These are phyloP conservation scores for Drosophila buzzatii DNA, from an alignment of 2,888 invertebrate genomes.

Conservation along the genomic window DNA sequence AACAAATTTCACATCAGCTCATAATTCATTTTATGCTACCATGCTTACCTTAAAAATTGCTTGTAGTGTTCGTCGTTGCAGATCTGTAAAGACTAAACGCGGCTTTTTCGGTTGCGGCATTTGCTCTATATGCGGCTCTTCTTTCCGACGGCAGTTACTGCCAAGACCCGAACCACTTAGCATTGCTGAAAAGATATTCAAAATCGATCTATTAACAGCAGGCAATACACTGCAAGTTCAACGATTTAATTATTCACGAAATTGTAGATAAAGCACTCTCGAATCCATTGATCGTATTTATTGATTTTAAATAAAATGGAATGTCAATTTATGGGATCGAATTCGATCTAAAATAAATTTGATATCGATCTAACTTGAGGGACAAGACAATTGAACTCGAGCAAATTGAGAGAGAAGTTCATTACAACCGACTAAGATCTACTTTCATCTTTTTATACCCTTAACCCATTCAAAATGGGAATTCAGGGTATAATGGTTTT, in stretches of 20 bases:
- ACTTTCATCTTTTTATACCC: too few species aligned
- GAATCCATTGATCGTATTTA: too few species aligned
- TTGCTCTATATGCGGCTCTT: conserved; percentile 93
- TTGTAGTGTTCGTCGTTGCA: conserved; percentile 99
- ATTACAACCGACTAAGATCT: too few species aligned
- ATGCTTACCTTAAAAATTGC: conserved; percentile 98
- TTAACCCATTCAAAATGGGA: too few species aligned
- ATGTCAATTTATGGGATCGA: background rate
- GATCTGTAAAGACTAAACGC: conserved; percentile 99
- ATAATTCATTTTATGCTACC: background rate
- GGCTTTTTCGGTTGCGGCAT: conserved; percentile 99
- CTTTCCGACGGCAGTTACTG: conserved; percentile 97
- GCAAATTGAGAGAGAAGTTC: too few species aligned
- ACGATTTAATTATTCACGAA: background rate
- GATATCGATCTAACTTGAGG: background rate
- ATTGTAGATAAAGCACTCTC: too few species aligned
- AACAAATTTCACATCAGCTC: background rate
- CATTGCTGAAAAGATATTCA: conserved; percentile 19
- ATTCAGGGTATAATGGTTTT: too few species aligned
- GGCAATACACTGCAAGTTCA: background rate
- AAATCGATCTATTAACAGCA: background rate
- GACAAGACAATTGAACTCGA: too few species aligned
- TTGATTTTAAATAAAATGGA: background rate
- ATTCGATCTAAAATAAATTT: background rate
- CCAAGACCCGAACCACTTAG: conserved; percentile 8